Evolutionary conservation across 2,797 vertebrate genomes (phyloP), one percentile per base, ranked within the genome.

Genomic region (Manis pentadactyla): DNA sequence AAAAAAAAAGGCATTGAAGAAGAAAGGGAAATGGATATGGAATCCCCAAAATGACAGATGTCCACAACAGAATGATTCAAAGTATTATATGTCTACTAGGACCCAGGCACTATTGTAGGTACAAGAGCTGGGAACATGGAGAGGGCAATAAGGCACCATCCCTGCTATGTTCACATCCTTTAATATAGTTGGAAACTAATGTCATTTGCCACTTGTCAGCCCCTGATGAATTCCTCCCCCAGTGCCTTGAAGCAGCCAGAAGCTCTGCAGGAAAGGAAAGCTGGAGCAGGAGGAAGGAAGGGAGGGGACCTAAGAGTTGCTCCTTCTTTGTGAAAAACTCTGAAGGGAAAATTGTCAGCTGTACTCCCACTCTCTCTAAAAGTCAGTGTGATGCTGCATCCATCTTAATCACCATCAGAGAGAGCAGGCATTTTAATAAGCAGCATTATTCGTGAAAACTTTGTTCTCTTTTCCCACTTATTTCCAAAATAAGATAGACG

Each of bases 221-320:
- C 86, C 82, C 94, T 97, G 97, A 97, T 97, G 93, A 96, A 97
- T 97, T 96, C 97, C 97, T 97, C 97, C 97, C 93, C 97, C 97
- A 96, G 95, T 75, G 66, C 88, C 93, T 85, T 4, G 88, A 92
- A 97, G 83, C 97, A 95, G 92, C 88, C 94, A 71, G 90, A 84
- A 94, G 39, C 83, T 86, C 83, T 85, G 94, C 66, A 78, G 90
- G 95, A 87, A 75, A 97, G 91, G 64, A 73, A 95, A 94, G 63
- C 84, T 95, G 64, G 69, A 84, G 85, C 83, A 69, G 78, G 63
- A 84, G 59, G 64, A 64, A 53, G 37, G 71, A 71, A 61, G 64
- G n/a, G 69, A 83, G 82, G 78, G 91, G 89, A 94, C 89, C 74
- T 73, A 21, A 34, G 95, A 92, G 71, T 81, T 95, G 64, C 92